These are phyloP conservation scores for Dolichopus griseipennis DNA, from an alignment of 2,888 invertebrate species.

Conservation along the genomic window DNA sequence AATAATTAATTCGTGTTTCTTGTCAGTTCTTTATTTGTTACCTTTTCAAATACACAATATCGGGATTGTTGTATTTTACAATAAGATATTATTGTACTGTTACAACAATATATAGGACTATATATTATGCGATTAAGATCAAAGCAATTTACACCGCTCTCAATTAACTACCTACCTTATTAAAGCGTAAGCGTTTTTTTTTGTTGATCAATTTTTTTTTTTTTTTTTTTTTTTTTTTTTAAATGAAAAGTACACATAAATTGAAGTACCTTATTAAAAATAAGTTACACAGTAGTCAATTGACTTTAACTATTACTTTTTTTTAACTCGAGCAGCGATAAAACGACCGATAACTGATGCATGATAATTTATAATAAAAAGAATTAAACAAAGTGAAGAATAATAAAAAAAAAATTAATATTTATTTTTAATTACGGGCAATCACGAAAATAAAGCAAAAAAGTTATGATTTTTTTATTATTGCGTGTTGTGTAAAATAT, in stretches of 20 bases:
- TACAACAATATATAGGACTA: too few species aligned
- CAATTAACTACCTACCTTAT: constrained; percentile 9
- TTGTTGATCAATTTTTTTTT: too few species aligned
- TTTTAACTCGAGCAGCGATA: background rate
- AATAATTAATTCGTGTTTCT: background rate
- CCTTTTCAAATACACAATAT: background rate
- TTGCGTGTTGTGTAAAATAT: too few species aligned
- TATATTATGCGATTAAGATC: background rate
- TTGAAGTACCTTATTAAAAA: constrained; percentile 9
- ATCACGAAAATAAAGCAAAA: background rate
- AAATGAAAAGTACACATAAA: background rate
- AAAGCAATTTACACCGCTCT: constrained; percentile 5
- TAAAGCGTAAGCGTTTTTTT: background rate
- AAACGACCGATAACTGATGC: background rate
- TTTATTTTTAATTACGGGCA: background rate
- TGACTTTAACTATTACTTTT: constrained; percentile 5
- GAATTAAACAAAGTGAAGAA: background rate
- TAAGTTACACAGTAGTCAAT: constrained; percentile 8
- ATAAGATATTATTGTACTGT: too few species aligned
- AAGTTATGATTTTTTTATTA: too few species aligned
- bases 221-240: background rate
- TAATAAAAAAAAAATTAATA: background rate
- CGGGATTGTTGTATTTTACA: too few species aligned
- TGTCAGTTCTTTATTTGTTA: background rate
- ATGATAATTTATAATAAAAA: background rate